Evolutionary conservation across 1,140 invertebrate species (phyloP).

Genomic region (Trichonephila clavipes): DNA sequence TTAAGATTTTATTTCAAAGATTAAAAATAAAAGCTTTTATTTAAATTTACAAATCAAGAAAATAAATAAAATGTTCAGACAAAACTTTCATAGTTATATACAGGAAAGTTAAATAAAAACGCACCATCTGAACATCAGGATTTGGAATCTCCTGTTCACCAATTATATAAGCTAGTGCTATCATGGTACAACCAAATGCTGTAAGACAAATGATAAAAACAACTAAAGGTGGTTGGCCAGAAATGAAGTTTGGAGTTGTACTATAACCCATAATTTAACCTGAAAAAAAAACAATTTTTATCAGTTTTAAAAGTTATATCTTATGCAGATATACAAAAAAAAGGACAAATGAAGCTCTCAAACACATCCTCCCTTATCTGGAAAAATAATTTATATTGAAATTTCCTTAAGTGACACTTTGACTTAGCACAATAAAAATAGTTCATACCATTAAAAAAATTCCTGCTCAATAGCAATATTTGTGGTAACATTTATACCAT

Average conservation of each 20-base stretch:
- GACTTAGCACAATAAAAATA: no score
- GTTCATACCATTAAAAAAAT: no score
- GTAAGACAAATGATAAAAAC: constrained; percentile 81
- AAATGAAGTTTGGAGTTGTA: constrained; percentile 79
- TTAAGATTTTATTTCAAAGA: no score
- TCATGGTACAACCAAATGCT: constrained; percentile 80
- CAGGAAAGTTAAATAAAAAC: constrained; percentile 1
- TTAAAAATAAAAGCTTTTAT: no score
- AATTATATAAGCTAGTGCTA: constrained; percentile 81
- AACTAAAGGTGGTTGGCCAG: constrained; percentile 80
- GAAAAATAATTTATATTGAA: no score
- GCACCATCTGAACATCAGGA: constrained; percentile 81
- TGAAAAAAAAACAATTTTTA: not conserved
- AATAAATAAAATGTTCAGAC: not conserved
- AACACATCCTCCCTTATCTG: no score
- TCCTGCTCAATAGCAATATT: no score
- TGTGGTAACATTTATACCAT: no score
- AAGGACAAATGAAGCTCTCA: no score
- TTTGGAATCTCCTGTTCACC: constrained; percentile 80
- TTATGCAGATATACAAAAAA: no score
- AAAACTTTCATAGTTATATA: not conserved
- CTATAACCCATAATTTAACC: constrained; percentile 55
- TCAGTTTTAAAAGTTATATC: no score
- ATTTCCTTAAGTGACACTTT: no score
- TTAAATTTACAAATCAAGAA: not conserved